phyloP scores from a whole-genome alignment of 2,888 invertebrate species.

The Agrochola circellaris region DNA sequence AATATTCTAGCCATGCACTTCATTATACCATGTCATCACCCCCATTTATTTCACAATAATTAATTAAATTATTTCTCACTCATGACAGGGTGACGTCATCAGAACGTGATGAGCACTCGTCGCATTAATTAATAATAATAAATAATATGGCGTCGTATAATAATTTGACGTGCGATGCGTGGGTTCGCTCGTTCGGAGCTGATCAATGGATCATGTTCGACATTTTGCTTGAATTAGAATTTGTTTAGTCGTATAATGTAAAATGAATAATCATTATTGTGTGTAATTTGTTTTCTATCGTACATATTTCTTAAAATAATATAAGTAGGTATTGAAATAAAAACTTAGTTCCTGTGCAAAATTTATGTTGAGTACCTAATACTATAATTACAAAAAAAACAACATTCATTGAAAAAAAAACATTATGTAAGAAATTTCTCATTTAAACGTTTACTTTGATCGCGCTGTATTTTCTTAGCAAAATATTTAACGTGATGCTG shows the following conservation, averaged over 20 bases:
- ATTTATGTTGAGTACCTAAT: background rate
- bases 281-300: background rate
- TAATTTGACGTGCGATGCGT: conserved; percentile 7
- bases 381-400: background rate
- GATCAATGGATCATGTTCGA: background rate
- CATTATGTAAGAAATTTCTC: background rate
- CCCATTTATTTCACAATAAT: conserved; percentile 1
- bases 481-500: background rate
- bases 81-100: conserved; percentile 27
- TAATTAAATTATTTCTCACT: conserved; percentile 16
- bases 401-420: background rate
- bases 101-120: conserved; percentile 17
- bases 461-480: background rate
- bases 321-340: background rate
- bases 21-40: background rate
- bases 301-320: background rate
- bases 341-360: background rate
- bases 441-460: background rate
- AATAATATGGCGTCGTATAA: conserved; percentile 11
- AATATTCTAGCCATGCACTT: background rate
- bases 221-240: conserved; percentile 14
- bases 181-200: background rate
- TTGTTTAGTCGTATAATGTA: background rate
- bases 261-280: background rate
- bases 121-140: conserved; percentile 38